A percentile compares a stretch with the other conserved stretches of the same genome.
phyloP scores from a whole-genome alignment of 2,888 invertebrate genomes.

The Exocentrus adspersus region DNA sequence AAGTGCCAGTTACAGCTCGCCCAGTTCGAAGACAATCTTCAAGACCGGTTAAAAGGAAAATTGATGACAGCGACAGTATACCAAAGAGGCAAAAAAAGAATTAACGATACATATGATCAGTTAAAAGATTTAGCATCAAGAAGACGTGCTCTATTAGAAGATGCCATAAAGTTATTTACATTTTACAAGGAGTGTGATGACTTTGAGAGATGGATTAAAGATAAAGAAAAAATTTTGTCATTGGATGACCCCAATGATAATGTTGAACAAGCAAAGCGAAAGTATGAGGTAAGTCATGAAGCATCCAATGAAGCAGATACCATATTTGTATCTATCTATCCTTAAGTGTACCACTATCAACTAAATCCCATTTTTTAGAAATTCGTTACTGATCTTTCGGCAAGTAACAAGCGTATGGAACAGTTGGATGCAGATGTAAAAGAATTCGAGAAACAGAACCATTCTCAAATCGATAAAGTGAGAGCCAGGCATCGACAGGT shows the following conservation, averaged over 20 bases:
- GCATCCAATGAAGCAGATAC: too few species aligned
- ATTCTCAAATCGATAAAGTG: constrained; percentile 86
- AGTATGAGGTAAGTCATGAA: constrained; percentile 85
- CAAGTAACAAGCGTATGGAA: constrained; percentile 90
- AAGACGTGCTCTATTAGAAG: constrained; percentile 86
- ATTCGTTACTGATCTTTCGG: constrained; percentile 94
- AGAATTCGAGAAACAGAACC: constrained; percentile 85
- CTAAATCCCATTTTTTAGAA: constrained; percentile 73
- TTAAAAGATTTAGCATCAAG: constrained; percentile 82
- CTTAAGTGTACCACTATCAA: too few species aligned
- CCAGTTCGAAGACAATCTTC: constrained; percentile 65
- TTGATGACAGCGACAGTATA: constrained; percentile 77
- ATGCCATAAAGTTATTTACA: constrained; percentile 90
- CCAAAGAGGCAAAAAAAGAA: constrained; percentile 81
- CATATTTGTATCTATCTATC: too few species aligned
- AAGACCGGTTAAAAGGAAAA: constrained; percentile 60
- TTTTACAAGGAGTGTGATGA: constrained; percentile 98
- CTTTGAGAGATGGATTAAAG: constrained; percentile 97
- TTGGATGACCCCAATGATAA: constrained; percentile 87
- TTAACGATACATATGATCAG: constrained; percentile 84
- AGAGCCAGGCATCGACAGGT: constrained; percentile 82
- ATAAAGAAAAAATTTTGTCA: constrained; percentile 88
- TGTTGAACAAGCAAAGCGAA: constrained; percentile 91
- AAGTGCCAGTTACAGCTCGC: constrained; percentile 77
- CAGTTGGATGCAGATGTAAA: constrained; percentile 88